phyloP scores from a whole-genome alignment of 2,888 invertebrate genomes.

The Caenorhabditis sinica region DNA sequence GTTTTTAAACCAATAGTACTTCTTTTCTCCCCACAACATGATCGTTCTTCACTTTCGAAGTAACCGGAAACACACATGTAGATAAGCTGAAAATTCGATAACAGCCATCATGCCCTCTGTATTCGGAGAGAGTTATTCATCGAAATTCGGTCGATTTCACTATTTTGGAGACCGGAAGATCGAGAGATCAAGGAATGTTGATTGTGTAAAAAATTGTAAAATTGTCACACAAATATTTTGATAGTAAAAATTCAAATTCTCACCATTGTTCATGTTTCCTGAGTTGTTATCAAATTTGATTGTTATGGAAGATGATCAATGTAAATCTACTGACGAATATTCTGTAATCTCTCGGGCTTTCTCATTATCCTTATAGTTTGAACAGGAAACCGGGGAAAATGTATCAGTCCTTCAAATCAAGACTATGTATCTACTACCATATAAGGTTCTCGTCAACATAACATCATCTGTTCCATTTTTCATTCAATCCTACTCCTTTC shows the following conservation, averaged over 20 bases:
- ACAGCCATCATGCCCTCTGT: neutral
- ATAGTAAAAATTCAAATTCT: too few relatives aligned
- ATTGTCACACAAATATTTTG: too few relatives aligned
- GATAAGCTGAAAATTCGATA: neutral
- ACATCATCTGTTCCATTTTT: constrained; percentile 11
- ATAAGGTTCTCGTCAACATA: constrained; percentile 8
- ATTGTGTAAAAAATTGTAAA: too few relatives aligned
- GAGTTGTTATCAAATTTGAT: too few relatives aligned
- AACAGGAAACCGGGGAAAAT: too few relatives aligned
- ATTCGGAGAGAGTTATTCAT: neutral
- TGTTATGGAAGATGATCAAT: too few relatives aligned
- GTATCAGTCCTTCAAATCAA: too few relatives aligned
- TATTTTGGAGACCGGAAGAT: neutral
- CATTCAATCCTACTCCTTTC: constrained; percentile 11
- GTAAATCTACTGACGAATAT: too few relatives aligned
- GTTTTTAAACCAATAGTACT: neutral
- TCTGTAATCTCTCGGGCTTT: too few relatives aligned
- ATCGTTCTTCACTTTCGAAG: neutral
- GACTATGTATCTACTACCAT: too few relatives aligned
- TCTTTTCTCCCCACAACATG: neutral
- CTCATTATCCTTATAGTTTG: too few relatives aligned
- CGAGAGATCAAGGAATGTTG: neutral
- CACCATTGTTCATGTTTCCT: too few relatives aligned
- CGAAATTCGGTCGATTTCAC: neutral
- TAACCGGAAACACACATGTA: neutral